Base-by-base conservation (phyloP, 1,140 invertebrate genomes). In the Cydia strobilella region DNA sequence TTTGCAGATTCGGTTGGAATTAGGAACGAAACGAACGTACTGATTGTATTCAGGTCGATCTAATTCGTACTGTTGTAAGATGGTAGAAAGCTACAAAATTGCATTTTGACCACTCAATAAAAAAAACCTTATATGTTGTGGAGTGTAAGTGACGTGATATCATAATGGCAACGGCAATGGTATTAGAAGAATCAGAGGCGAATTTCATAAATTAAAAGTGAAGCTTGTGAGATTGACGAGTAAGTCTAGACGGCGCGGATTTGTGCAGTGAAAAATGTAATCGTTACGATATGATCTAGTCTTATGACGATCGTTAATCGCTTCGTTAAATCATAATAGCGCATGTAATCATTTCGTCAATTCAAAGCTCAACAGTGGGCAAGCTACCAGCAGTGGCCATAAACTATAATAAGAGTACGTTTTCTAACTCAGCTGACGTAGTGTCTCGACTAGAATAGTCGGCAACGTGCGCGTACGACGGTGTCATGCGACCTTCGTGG, bases 361-460 rank as follows among this genome's bases (percentile, higher is more conserved):
- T 69, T 39, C 63, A n/a, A 66, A 35, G 12, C 63, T 66, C 15
- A 39, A 39, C 35, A 39, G 62, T 25, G 62, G 27, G 63, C 63
- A 66, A 27, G 7, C 25, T 63, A 31, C 62, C 63, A 69, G 27
- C 15, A 42, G 35, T 39, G 15, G 27, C 7, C 65, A 42, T 69
- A 69, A 69, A 69, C 65, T 69, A 69, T 69, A 69, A 69, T 69
- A 35, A 69, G 65, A 39, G 65, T 63, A 27, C 27, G 65, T 39
- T 69, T 69, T 66, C 63, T 69, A 9, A 69, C 12, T 66, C 27
- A 25, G n/a, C 27, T 69, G 65, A 69, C 65, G 65, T 69, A 69
- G 65, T 39, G 65, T 69, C 65, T 69, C 65, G 65, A 69, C 65
- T 20, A 69, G 65, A 69, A 69, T 69, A 69, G 65, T 69, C 31